Base-by-base conservation (phyloP, 2,113 vertebrate species). In the Apus apus region DNA sequence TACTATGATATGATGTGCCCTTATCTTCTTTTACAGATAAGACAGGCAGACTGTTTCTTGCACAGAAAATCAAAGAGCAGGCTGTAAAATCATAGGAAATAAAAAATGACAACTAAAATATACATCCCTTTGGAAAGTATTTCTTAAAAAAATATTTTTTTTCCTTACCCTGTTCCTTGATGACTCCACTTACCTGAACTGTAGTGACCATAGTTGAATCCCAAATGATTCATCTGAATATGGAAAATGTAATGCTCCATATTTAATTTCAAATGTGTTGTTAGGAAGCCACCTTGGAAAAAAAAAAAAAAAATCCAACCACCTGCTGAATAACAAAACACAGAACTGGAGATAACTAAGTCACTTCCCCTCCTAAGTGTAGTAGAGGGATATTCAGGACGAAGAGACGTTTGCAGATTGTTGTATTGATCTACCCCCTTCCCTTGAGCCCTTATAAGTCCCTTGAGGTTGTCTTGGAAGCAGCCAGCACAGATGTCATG, bases 21-120 rank as follows among this genome's bases (percentile, higher is more conserved):
- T 96, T 96, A 96, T 97, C 89, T 97, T 85, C 76, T 72, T 93
- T 72, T 85, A 81, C n/a, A 93, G 95, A 97, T 97, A 97, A 97
- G 30, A 53, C 38, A 83, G 86, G 78, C 94, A 94, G 87, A 77
- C 53, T 85, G 72, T 78, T 96, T 92, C 94, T 90, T 89, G 72
- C 93, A 71, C 68, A 92, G 57, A 96, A 87, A 96, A 95, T 96
- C 90, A 97, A 93, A 95, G 83, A 95, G 87, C 34, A 75, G 83
- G 40, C 67, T 95, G 76, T 92, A 96, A 96, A 97, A 95, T 91
- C 66, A 85, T 27, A 83, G 45, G 87, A 91, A 93, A 96, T 85
- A 93, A 95, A 91, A 88, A 90, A 9, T 0, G 17, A 72, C 53
- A 91, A 71, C 64, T 90, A 72, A 81, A 93, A 92, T 82, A 18